Evolutionary conservation across 2,113 vertebrate genomes (phyloP), one percentile per base, ranked within the genome.

Genomic region (Perca flavescens): DNA sequence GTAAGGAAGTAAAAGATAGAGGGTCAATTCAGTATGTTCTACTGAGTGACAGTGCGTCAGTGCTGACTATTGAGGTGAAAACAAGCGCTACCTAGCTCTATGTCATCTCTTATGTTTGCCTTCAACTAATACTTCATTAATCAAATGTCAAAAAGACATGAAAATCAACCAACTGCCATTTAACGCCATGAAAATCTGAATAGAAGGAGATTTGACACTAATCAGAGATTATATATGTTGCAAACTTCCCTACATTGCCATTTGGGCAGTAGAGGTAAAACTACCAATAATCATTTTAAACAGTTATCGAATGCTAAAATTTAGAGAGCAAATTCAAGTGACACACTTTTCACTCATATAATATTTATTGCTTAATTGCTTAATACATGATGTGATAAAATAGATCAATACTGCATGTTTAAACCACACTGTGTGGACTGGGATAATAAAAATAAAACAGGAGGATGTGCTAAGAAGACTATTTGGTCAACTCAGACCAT

Each of bases 31-130:
- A n/a, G 53, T 40, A 28, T 50, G 22, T 66, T 76, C 60, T 70
- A 21, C 61, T 46, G 83, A 82, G 65, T 67, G 52, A 36, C 71
- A 70, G 62, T 22, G 57, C 79, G 62, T 77, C 84, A 63, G 15
- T 14, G 54, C 46, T 53, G 52, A 76, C 64, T 40, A 22, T 60
- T 77, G 83, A 85, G 4, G 5, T 17, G n/a, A 50, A 50, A 21
- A 74, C 7, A 5, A 40, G 54, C 0, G 17, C 40, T 80, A 86
- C 87, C 82, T 61, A 83, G 22, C 19, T 71, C n/a, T 46, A n/a
- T 25, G 63, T 52, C 25, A 62, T 34, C 14, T 54, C 1, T 69
- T 21, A 28, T 56, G 71, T 54, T 22, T 64, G 15, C 49, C 34
- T 43, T 31, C 22, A 70, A 43, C 3, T 36, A 5, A 71, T 65